A percentile compares a stretch with the other conserved stretches of the same genome.
Evolutionary conservation across 2,113 vertebrate genomes (phyloP).

Genomic region (Tiliqua scincoides): DNA sequence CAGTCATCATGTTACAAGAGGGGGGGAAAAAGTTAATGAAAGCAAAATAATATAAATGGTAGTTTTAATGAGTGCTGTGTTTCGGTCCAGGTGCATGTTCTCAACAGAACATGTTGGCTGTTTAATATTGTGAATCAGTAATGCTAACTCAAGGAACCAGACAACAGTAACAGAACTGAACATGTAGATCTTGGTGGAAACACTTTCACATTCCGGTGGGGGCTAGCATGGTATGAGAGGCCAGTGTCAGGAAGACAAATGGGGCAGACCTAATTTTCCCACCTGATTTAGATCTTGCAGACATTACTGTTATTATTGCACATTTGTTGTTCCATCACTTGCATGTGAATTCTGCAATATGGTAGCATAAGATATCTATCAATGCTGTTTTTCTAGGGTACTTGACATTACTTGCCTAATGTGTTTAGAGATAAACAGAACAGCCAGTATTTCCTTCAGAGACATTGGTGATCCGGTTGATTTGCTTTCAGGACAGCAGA

Average conservation of each 20-base stretch:
- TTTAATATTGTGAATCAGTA: constrained; percentile 57
- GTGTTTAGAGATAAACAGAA: neutral
- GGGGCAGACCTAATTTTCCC: constrained; percentile 64
- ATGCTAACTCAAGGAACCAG: constrained; percentile 61
- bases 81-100: constrained; percentile 63
- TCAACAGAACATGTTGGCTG: constrained; percentile 47
- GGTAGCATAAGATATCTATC: constrained; percentile 46
- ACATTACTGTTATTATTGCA: constrained; percentile 26
- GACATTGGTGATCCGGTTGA: neutral
- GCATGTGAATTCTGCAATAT: constrained; percentile 40
- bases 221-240: constrained; percentile 15
- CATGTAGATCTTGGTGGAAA: constrained; percentile 37
- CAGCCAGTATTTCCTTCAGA: constrained; percentile 35
- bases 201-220: constrained; percentile 72
- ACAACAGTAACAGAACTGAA: constrained; percentile 68
- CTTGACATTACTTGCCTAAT: neutral
- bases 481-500: neutral
- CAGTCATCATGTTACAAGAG: constrained; percentile 45
- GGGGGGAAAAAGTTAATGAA: constrained; percentile 40
- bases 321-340: constrained; percentile 53
- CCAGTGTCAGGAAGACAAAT: neutral
- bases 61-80: constrained; percentile 48
- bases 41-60: neutral
- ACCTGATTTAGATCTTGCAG: constrained; percentile 75
- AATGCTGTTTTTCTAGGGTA: constrained; percentile 45